Percentiles rank a stretch among this genome's conserved stretches.
phyloP scores from a whole-genome alignment of 37 sponge, comb jelly and placozoan species.

The Tethya wilhelma region DNA sequence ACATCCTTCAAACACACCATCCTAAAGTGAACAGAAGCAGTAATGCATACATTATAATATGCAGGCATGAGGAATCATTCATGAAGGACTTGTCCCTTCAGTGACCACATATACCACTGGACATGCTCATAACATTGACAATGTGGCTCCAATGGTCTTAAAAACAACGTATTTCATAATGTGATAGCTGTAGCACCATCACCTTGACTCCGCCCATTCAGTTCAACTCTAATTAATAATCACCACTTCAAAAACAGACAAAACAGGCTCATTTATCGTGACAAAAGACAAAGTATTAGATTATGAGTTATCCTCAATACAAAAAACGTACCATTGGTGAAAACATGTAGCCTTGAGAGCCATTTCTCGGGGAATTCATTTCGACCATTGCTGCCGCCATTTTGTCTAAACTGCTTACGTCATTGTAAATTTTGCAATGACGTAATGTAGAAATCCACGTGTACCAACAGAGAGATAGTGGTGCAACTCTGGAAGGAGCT shows the following conservation, averaged over 20 bases:
- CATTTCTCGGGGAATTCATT: no score
- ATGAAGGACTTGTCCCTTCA: background rate
- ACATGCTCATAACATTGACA: background rate
- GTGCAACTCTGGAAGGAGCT: background rate
- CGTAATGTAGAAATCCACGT: background rate
- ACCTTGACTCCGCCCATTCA: no score
- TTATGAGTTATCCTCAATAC: no score
- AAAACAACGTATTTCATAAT: no score
- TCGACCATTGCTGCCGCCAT: background rate
- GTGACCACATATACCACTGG: background rate
- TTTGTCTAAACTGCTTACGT: background rate
- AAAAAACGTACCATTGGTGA: no score
- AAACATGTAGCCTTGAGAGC: no score
- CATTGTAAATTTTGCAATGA: background rate
- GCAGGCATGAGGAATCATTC: background rate
- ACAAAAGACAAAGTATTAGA: no score
- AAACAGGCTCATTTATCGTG: no score
- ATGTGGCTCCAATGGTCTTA: no score
- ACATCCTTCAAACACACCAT: constrained; percentile 78
- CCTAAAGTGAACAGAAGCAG: constrained; percentile 11
- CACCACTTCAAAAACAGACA: no score
- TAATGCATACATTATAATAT: background rate
- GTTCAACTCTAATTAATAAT: no score
- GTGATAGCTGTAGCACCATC: no score
- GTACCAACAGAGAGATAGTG: background rate